These are phyloP conservation scores for Caloenas nicobarica DNA, from an alignment of 2,113 vertebrate species.

Conservation along the genomic window DNA sequence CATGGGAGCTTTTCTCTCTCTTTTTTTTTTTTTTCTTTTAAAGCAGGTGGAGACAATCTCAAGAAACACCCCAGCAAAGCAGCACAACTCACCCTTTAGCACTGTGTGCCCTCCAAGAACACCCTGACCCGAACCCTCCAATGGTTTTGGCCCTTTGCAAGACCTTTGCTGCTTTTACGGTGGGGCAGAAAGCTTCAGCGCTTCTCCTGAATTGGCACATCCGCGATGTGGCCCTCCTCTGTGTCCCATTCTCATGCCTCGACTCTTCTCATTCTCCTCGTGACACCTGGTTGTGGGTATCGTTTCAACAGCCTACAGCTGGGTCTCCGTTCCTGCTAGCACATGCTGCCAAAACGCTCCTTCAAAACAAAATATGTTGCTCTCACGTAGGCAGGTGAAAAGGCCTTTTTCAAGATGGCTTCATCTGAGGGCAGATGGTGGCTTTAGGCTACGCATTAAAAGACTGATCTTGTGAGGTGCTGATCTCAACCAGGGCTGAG, in stretches of 20 bases:
- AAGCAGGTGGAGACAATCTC: conserved; percentile 1
- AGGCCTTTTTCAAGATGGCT: not conserved
- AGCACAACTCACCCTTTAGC: not conserved
- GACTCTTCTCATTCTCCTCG: not conserved
- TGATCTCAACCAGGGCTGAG: not conserved
- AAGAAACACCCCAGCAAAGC: not conserved
- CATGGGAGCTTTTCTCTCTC: not conserved
- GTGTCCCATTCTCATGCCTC: not conserved
- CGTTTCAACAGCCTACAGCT: not conserved
- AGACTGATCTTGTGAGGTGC: not conserved
- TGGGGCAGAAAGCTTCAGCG: not conserved
- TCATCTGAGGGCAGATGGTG: not conserved
- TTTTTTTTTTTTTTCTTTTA: not conserved
- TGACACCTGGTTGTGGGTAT: not conserved
- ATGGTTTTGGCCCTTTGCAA: not conserved
- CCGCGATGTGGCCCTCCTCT: not conserved
- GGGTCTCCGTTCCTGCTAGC: not conserved
- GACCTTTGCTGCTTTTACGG: not conserved
- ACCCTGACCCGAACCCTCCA: not conserved
- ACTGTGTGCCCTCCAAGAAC: not conserved
- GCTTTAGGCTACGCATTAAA: not conserved
- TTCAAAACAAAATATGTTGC: not conserved
- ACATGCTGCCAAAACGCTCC: not conserved
- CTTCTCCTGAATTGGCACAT: not conserved
- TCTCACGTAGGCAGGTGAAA: conserved; percentile 15